phyloP scores from a whole-genome alignment of 2,888 invertebrate genomes.

The Athalia cordata region DNA sequence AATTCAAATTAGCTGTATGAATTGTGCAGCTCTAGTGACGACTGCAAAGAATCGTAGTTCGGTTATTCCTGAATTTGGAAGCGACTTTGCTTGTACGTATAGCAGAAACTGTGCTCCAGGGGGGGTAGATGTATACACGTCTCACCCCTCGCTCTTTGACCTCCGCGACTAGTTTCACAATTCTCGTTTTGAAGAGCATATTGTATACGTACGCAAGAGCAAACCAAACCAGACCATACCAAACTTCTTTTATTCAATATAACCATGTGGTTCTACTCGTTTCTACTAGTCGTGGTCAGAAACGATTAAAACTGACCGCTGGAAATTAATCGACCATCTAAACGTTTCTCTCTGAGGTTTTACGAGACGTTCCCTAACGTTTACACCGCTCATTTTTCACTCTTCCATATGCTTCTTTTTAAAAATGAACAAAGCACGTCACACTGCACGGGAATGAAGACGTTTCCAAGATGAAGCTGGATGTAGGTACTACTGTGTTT shows the following conservation, averaged over 20 bases:
- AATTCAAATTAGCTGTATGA: too few species aligned
- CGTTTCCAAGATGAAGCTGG: not conserved
- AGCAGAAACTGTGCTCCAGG: conserved; percentile 9
- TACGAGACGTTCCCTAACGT: not conserved
- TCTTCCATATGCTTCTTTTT: not conserved
- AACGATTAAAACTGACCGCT: conserved; percentile 9
- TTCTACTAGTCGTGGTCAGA: not conserved
- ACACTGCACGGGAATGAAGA: conserved; percentile 2
- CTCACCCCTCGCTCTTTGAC: conserved; percentile 36
- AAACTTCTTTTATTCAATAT: not conserved
- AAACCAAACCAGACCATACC: not conserved
- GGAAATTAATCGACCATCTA: conserved; percentile 3
- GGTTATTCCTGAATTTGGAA: conserved; percentile 29
- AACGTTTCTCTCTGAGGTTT: not conserved
- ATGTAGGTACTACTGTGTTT: not conserved
- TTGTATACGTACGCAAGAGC: not conserved
- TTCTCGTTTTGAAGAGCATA: conserved; percentile 7
- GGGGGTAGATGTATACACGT: conserved; percentile 27
- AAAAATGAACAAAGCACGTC: not conserved
- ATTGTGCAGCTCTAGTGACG: not conserved
- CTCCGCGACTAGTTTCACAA: conserved; percentile 32
- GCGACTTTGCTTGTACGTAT: conserved; percentile 24
- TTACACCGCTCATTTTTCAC: conserved; percentile 17
- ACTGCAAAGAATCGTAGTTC: conserved; percentile 5
- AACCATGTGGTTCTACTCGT: not conserved